These are phyloP conservation scores for Caenorhabditis panamensis DNA, from an alignment of 2,888 invertebrate species.

Conservation along the genomic window DNA sequence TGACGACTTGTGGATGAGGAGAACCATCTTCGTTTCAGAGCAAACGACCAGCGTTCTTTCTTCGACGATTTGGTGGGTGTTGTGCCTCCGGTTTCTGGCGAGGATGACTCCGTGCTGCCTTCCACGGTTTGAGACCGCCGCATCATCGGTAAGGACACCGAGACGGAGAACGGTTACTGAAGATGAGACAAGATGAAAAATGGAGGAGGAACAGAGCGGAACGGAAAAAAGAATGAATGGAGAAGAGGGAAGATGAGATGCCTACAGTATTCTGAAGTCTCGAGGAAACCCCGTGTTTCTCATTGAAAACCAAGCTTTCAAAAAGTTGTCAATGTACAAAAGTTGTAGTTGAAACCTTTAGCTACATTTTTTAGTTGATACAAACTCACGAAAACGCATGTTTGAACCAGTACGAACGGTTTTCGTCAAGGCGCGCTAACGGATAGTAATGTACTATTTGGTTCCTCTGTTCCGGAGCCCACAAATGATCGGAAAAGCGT, in stretches of 20 bases:
- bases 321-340: no score
- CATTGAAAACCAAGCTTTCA: no score
- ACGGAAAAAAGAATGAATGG: background rate
- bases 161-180: constrained; percentile 9
- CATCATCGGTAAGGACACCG: constrained; percentile 38
- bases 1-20: constrained; percentile 67
- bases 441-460: no score
- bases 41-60: constrained; percentile 76
- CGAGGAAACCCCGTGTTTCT: no score
- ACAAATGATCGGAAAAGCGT: no score
- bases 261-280: no score
- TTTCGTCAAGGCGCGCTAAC: no score
- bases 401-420: no score
- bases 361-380: no score
- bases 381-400: no score
- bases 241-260: background rate
- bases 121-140: constrained; percentile 69
- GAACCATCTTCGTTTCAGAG: constrained; percentile 74
- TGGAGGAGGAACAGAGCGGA: background rate
- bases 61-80: constrained; percentile 64
- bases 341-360: no score
- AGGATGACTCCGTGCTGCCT: constrained; percentile 54
- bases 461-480: no score
- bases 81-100: constrained; percentile 25
- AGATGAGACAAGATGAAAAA: constrained; percentile 22